Base-by-base conservation (phyloP, 2,888 invertebrate genomes). In the Empis livida region DNA sequence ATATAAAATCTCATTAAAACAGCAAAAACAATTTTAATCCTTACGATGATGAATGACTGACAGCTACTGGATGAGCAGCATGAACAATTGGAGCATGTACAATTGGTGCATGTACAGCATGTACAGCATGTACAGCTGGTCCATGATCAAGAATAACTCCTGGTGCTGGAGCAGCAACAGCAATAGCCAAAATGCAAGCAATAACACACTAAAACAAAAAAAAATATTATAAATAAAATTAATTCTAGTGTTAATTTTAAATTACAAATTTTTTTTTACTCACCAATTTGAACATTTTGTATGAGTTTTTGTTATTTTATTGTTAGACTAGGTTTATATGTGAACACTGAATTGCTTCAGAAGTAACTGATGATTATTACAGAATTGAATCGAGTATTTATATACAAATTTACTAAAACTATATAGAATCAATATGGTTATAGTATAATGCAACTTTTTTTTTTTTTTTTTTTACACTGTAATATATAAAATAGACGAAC, bases 161-260 rank as follows among this genome's bases (percentile, higher is more conserved):
- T 67, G 62, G 76, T 71, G 59, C 75, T 68, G 59, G 77, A 68
- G 54, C 73, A 64, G 54, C 76, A 59, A 13, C 71, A 67, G 43
- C 74, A 67, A 61, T 35, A n/a, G 35, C 35, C n/a, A 35, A 35
- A n/a, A 35, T 35, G n/a, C n/a, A 13, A n/a, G 35, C 35, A n/a
- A 35, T n/a, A 35, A 35, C 9, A 13, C 35, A 35, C 35, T 35
- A 13, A 5, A 13, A 35, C 10, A 8, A n/a, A n/a, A 4, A 27
- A 8, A 27, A 6, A 27, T 27, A 27, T 27, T 27, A 27, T 27
- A 27, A 27, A 8, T 8, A 9, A 27, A 27, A 27, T 6, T 27
- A 8, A 20, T 20, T 20, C 5, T 20, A n/a, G n/a, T n/a, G n/a
- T n/a, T 3, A 20, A 20, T 5, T 27, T 27, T 27, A 27, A 27